Base-by-base conservation (phyloP, 2,888 invertebrate species). In the Ennomos fuscantarius region DNA sequence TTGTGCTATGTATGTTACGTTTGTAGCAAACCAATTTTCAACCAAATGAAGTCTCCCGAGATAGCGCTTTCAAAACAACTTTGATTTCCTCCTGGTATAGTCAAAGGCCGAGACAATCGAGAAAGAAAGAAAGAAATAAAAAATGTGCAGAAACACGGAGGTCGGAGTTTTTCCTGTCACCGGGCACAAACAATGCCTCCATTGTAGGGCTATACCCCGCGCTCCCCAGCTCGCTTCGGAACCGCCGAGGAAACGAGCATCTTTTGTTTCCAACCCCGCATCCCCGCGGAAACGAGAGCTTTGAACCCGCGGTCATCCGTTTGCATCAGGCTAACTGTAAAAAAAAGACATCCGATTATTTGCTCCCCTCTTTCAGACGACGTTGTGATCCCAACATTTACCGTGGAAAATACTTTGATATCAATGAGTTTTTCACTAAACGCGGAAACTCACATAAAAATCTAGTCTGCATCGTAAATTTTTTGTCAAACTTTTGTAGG, bases 131-230 rank as follows among this genome's bases (percentile, higher is more conserved):
- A 78, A 85, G 79, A 81, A 88, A 89, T 88, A 90, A 91, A 91
- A 90, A 90, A 89, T 87, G 87, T 88, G 89, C 84, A 88, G 89
- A 87, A 89, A 89, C 89, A 90, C 88, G 86, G 91, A 89, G 91
- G 91, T 91, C 84, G 90, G 88, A 89, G 92, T 90, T 92, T 92
- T 91, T 91, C 91, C 91, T 89, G 91, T 90, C 91, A 90, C 89
- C 89, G 90, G 86, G 86, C 85, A 90, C 89, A 91, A 91, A 92
- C 92, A 92, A 92, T 91, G 85, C 81, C 79, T 82, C 86, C 73
- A 90, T 89, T 90, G 90, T 92, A 79, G 78, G 72, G 69, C 72
- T 72, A 70, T 69, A 73, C 69, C 68, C 68, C 72, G 56, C 66
- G 59, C 71, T 70, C 71, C 68, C 64, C 68, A 66, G 68, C 79